Base-by-base conservation (phyloP, 2,888 invertebrate species). In the Ariolimax columbianus region DNA sequence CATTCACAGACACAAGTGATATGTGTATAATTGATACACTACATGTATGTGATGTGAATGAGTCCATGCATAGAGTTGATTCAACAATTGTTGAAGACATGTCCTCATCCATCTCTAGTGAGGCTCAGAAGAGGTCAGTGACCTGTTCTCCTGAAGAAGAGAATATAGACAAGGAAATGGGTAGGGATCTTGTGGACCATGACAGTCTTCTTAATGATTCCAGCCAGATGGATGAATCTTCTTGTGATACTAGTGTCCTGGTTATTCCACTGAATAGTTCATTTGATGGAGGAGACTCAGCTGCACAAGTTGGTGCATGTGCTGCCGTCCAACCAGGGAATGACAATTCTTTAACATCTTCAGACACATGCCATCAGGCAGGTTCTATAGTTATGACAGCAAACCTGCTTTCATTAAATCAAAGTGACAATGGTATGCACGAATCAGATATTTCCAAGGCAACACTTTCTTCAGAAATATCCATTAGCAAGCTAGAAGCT, bases 1-100 rank as follows among this genome's bases (percentile, higher is more conserved):
- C 90, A 0, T 91, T 89, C 83, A 89, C 88, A 6, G 92, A 92
- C 26, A 88, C 87, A 0, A 86, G 79, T 63, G 92, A 92, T 83
- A 88, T 89, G 23, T 91, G 91, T 75, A 89, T 92, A 73, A 91
- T 92, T 36, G 88, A 87, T 55, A 87, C 87, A 55, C 84, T 89
- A 7, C 92, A 92, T 82, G 88, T 87, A 11, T 92, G 91, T 83
- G 77, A 81, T 33, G 36, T 30, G 36, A n/a, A 40, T 66, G 73
- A 78, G 23, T 19, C 17, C 26, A 4, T 70, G 11, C 47, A 43
- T 0, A 63, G 43, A 30, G 17, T 77, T 36, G 82, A 82, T 40
- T 77, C 83, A 17, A 83, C 83, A 26, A 77, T 83, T 40, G 40
- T 83, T 26, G 83, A 83, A 26, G 83, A 83, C 26, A 30, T 83